Base-by-base conservation (phyloP, 2,797 vertebrate genomes). In the Ateles fusciceps region DNA sequence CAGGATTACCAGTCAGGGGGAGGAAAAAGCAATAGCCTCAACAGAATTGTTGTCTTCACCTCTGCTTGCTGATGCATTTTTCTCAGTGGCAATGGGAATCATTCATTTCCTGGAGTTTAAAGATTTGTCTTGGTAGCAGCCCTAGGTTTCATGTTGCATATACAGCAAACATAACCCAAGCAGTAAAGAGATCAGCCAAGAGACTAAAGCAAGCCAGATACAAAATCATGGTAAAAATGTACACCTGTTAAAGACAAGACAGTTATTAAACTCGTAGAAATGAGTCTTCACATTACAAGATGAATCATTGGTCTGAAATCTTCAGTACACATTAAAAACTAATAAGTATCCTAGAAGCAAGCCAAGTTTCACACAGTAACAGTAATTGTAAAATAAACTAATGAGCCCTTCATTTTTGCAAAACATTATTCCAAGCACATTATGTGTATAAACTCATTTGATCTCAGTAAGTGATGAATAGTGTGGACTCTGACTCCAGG, bases 51-150 rank as follows among this genome's bases (percentile, higher is more conserved):
- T 64, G 7, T 68, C 21, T 84, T 94, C 26, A 19, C 15, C 36
- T 94, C 21, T 85, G 46, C 30, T 92, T 94, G 21, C 81, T 89
- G n/a, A 84, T 42, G 89, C 59, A 21, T 61, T 24, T 89, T 94
- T 97, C 74, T 93, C 30, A 30, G 81, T 85, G 26, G 21, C 75
- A 14, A 74, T 61, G 36, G 59, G 17, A 86, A 59, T 22, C 76
- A 50, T 80, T 86, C 7, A 42, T 95, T 95, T 96, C 89, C 93
- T 89, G 30, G 22, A 24, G 3, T 52, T 86, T 89, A 76, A 96
- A 55, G 7, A 4, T 89, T 36, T 89, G 4, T 50, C 12, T 8
- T 87, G 42, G 33, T 84, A 95, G 48, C 13, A 92, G 24, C 5
- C n/a, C 57, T 61, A 7, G 14, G 28, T 97, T 94, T 87, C 36